Conservation (phyloP, 2,113 vertebrate species). For the Anseranas semipalmata region DNA sequence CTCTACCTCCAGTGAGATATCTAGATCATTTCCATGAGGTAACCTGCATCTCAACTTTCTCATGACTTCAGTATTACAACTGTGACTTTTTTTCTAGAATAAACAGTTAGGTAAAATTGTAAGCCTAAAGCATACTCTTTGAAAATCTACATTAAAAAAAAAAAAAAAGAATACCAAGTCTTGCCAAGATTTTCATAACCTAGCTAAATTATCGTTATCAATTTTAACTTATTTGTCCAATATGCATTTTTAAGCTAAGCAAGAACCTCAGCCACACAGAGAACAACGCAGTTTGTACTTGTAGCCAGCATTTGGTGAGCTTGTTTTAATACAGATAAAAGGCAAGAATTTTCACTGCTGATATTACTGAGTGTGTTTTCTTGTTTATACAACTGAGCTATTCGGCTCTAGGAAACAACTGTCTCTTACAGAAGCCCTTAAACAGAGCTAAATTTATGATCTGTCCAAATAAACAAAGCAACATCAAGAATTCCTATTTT, state of each 20-base stretch:
- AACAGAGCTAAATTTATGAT: neutral
- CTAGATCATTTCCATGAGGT: neutral
- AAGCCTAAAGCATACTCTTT: neutral
- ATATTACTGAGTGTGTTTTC: neutral
- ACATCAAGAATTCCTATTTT: neutral
- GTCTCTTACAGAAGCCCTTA: neutral
- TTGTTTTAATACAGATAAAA: neutral
- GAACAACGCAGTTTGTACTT: neutral
- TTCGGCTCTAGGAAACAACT: conserved; percentile 7
- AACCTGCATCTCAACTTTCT: neutral
- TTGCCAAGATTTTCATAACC: neutral
- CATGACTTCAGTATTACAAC: neutral
- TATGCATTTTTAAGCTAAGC: neutral
- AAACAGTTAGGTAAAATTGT: neutral
- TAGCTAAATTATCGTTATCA: neutral
- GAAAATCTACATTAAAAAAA: neutral
- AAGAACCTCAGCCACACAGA: neutral
- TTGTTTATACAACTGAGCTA: neutral
- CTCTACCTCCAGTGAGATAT: neutral
- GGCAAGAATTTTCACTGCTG: conserved; percentile 1
- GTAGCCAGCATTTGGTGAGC: neutral
- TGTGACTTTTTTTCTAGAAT: neutral
- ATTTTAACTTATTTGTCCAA: neutral
- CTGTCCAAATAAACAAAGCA: neutral
- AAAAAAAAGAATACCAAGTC: neutral